Conservation (phyloP, 1,140 invertebrate species). For the Homarus americanus region DNA sequence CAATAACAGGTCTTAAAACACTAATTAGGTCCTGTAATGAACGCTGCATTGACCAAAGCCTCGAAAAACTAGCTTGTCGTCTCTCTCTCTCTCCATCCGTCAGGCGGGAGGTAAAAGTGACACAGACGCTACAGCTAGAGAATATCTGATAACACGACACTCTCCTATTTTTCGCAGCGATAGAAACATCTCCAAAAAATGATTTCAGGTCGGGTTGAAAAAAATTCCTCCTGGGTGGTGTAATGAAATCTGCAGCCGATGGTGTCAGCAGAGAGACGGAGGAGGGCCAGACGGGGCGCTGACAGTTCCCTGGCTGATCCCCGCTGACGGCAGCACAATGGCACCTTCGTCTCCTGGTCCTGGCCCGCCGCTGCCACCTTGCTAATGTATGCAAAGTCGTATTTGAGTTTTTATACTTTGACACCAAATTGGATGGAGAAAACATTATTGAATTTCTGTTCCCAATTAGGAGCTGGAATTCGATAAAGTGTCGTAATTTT, state of each 20-base stretch:
- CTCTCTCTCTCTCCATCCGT: conserved; percentile 2
- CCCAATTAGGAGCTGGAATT: conserved; percentile 59
- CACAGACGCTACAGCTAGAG: neutral
- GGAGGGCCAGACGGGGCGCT: neutral
- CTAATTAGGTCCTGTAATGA: conserved; percentile 48
- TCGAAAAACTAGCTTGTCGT: neutral
- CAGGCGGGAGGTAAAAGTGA: neutral
- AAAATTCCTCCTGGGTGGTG: conserved; percentile 21
- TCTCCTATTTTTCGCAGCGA: neutral
- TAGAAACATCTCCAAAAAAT: neutral
- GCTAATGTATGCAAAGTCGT: conserved; percentile 55
- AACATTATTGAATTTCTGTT: conserved; percentile 63
- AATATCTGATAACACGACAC: conserved; percentile 30
- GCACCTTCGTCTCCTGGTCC: conserved; percentile 17
- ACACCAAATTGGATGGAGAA: conserved; percentile 62
- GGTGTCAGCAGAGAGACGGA: neutral
- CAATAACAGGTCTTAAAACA: conserved; percentile 21
- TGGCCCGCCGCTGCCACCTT: neutral
- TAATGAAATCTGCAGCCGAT: conserved; percentile 54
- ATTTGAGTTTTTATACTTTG: conserved; percentile 61
- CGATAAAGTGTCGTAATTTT: conserved; percentile 63
- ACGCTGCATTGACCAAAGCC: conserved; percentile 36
- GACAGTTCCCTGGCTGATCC: neutral
- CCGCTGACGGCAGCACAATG: conserved; percentile 17
- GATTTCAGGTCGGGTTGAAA: neutral